Base-by-base conservation (phyloP, 2,113 vertebrate genomes). In the Miniopterus natalensis region DNA sequence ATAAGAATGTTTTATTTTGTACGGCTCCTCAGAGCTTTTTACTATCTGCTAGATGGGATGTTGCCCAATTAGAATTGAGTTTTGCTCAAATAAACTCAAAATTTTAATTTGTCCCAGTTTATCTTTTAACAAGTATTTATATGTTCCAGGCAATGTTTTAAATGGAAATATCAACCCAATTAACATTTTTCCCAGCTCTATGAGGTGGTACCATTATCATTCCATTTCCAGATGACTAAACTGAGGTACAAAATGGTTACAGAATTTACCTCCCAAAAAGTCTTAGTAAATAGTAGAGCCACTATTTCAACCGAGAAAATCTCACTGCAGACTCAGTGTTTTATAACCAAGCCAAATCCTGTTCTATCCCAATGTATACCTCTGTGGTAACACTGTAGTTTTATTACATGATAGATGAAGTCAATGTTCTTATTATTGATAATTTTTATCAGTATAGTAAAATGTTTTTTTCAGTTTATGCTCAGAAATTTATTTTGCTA, bases 401-500 rank as follows among this genome's bases (percentile, higher is more conserved):
- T 70, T 79, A 61, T 87, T 36, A 84, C 29, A 92, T 25, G 49
- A 85, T 81, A 47, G 68, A 95, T 17, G 75, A 87, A 45, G 78
- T 27, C 42, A 93, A 1, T 65, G 12, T 90, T 75, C 40, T 84
- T 83, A 75, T n/a, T 66, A 63, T 25, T 90, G 42, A 78, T 36
- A 83, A 42, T 47, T 13, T 86, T 92, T 91, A 65, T 15, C 31
- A 80, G 3, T 59, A 31, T 49, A 68, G 25, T 57, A 59, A 95
- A 92, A 93, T 65, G 14, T 5, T 61, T 96, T 96, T 81, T 73
- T 66, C 12, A 81, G 40, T 78, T 94, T 49, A 70, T 89, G 18
- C n/a, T 87, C 27, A 74, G 68, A 95, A 90, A 79, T 92, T 53
- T 77, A 78, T 49, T 63, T 93, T 89, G 27, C 17, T 25, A 70